Percentiles rank a stretch among this genome's conserved stretches.
Evolutionary conservation across 2,113 vertebrate species (phyloP).

Genomic region (Carlito syrichta): DNA sequence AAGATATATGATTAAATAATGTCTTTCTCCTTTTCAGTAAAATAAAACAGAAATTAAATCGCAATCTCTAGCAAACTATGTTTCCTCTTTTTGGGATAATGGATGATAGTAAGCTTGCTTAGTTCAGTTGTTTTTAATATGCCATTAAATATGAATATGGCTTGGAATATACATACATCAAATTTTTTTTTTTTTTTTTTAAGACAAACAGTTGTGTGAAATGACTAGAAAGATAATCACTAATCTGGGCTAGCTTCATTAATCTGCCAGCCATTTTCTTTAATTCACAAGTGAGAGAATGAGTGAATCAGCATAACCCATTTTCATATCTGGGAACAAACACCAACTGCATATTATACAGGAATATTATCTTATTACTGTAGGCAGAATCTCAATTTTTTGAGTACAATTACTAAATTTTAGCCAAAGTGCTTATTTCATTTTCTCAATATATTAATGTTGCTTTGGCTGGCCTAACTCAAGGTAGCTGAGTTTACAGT

Average conservation of each 20-base stretch:
- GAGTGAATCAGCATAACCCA: background rate
- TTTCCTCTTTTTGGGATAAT: background rate
- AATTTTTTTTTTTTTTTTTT: background rate
- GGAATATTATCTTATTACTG: background rate
- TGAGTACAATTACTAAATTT: constrained; percentile 56
- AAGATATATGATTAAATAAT: background rate
- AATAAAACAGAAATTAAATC: background rate
- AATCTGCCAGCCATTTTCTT: background rate
- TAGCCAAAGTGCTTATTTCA: constrained; percentile 56
- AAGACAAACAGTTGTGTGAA: background rate
- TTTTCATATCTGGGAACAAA: background rate
- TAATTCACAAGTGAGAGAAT: background rate
- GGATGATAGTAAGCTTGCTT: background rate
- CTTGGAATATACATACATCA: background rate
- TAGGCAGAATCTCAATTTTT: background rate
- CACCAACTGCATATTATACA: background rate
- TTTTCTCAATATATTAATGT: constrained; percentile 29
- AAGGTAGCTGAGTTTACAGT: constrained; percentile 75
- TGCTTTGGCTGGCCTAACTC: constrained; percentile 33
- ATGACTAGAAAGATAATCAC: background rate
- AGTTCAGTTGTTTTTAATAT: background rate
- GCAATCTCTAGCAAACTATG: background rate
- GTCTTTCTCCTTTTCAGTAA: background rate
- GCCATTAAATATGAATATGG: background rate
- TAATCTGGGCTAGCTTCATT: background rate